These are phyloP conservation scores for Rhyacophila evoluta DNA, from an alignment of 2,888 invertebrate species.

Conservation along the genomic window DNA sequence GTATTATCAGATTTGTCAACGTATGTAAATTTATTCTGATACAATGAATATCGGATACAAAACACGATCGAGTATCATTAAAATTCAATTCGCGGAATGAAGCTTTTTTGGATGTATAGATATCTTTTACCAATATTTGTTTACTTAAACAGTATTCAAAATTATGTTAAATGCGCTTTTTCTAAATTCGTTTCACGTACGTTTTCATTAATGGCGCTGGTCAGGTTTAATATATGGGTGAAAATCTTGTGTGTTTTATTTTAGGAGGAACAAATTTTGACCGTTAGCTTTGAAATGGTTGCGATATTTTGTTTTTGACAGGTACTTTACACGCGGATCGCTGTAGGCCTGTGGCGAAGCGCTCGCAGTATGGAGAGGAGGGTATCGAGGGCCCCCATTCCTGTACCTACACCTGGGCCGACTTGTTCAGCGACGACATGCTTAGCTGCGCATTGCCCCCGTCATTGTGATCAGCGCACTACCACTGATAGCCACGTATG, in stretches of 20 bases:
- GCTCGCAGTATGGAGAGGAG: conserved; percentile 69
- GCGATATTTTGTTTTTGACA: conserved; percentile 56
- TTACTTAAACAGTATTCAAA: neutral
- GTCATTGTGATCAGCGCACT: conserved; percentile 25
- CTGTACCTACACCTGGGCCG: neutral
- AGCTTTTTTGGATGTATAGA: neutral
- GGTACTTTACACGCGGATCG: conserved; percentile 79
- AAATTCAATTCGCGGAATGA: neutral
- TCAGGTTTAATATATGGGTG: neutral
- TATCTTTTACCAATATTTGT: neutral
- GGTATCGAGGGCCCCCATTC: conserved; percentile 56
- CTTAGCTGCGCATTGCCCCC: conserved; percentile 23
- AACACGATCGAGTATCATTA: neutral
- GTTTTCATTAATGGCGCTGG: neutral
- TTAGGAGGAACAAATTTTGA: neutral
- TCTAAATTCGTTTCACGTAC: neutral
- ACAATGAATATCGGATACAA: neutral
- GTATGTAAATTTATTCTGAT: neutral
- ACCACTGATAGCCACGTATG: conserved; percentile 35
- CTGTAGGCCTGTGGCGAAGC: conserved; percentile 78
- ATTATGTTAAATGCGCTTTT: neutral
- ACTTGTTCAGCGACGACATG: conserved; percentile 12
- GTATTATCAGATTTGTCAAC: neutral
- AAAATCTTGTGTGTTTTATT: neutral
- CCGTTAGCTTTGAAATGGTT: neutral